Evolutionary conservation across 92 coral and sea anemone genomes (phyloP), one percentile per base, ranked within the genome.

Genomic region (Porites lobata): DNA sequence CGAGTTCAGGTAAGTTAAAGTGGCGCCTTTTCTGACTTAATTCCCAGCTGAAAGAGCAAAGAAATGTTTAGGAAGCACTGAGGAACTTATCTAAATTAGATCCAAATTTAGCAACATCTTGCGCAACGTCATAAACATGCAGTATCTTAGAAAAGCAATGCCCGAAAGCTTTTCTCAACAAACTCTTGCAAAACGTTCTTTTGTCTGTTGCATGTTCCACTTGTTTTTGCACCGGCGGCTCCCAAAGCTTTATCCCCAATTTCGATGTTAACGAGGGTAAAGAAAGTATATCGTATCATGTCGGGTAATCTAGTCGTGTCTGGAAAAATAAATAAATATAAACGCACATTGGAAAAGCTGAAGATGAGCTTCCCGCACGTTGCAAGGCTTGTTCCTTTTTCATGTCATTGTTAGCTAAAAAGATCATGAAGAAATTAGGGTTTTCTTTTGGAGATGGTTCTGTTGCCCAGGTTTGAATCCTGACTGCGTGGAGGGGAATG

Each of bases 1-100:
- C 92, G 99, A 83, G 99, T 96, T 14, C 99, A 96, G 98, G 99
- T 96, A 73, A 78, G 26, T 56, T 12, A 59, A 22, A 19, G 50
- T 5, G 1, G 17, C 13, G 62, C 51, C 68, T 18, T 17, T 21
- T 54, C 80, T 76, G 50, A 14, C 61, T 9, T 7, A 56, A 14
- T 56, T 10, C 61, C 3, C 11, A 56, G 12, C 15, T 56, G 4
- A 56, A 56, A 56, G 8, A 56, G 47, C 4, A 56, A 56, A 56
- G 15, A 56, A 56, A 10, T 10, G 61, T 56, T 56, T 56, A 10
- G 61, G 11, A 56, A 9, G 61, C 15, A 10, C 15, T 56, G 14
- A 56, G 15, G 15, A 56, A 56, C 11, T 14, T 56, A 56, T 10
- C 12, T 10, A 3, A 10, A 56, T 56, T 14, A 56, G 14, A 9